phyloP scores from a whole-genome alignment of 2,113 vertebrate genomes.

The Platichthys stellatus region DNA sequence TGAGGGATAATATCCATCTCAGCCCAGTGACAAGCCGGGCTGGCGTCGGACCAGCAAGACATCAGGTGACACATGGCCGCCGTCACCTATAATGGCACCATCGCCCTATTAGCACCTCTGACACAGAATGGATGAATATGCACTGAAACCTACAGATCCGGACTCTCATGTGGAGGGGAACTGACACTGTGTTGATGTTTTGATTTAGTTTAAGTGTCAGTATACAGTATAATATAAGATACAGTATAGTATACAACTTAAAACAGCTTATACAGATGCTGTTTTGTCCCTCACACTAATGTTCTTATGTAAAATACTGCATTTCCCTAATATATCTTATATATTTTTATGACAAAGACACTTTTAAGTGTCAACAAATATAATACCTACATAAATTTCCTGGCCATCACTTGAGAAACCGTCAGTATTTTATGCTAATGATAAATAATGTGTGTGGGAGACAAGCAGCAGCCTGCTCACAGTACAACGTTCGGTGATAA shows the following conservation, averaged over 20 bases:
- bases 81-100: conserved; percentile 64
- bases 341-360: too few relatives aligned
- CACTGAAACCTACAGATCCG: conserved; percentile 28
- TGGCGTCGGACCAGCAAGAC: conserved; percentile 41
- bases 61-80: conserved; percentile 62
- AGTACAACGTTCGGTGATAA: not conserved
- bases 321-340: not conserved
- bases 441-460: too few relatives aligned
- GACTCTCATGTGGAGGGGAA: conserved; percentile 13
- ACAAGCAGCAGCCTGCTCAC: too few relatives aligned
- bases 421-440: not conserved
- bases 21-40: conserved; percentile 46
- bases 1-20: conserved; percentile 56
- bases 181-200: conserved; percentile 18
- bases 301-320: not conserved
- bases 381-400: not conserved
- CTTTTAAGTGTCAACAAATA: not conserved
- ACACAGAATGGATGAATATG: conserved; percentile 38
- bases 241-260: not conserved
- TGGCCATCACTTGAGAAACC: not conserved
- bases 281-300: not conserved
- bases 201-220: conserved; percentile 1
- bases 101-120: conserved; percentile 62
- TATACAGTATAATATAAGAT: too few relatives aligned
- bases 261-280: not conserved